Evolutionary conservation across 2,113 vertebrate genomes (phyloP).

Genomic region (Megaleporinus macrocephalus): DNA sequence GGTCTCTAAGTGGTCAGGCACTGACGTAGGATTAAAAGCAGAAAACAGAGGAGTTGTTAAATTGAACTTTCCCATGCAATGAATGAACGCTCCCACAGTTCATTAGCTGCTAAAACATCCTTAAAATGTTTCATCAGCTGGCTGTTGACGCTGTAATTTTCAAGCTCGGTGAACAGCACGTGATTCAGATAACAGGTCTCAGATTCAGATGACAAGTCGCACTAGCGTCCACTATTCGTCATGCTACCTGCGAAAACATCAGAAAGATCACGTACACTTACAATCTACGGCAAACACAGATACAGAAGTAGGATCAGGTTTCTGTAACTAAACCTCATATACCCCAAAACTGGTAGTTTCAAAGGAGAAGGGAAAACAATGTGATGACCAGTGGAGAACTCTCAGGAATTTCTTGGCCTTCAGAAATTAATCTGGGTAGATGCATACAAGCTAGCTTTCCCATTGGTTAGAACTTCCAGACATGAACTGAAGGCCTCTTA

Average conservation of each 20-base stretch:
- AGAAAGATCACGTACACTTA: too few relatives aligned
- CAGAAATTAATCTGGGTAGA: too few relatives aligned
- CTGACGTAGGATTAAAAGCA: not conserved
- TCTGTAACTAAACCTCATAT: too few relatives aligned
- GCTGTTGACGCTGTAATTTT: not conserved
- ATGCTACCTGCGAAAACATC: not conserved
- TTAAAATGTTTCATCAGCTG: not conserved
- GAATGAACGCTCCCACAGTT: slow-evolving; percentile 8
- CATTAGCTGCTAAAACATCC: not conserved
- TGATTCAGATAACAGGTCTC: not conserved
- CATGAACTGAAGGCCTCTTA: too few relatives aligned
- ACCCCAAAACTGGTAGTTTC: too few relatives aligned
- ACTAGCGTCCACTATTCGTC: not conserved
- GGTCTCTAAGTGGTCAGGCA: not conserved
- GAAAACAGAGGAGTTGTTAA: not conserved
- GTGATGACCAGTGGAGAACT: too few relatives aligned
- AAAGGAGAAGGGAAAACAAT: too few relatives aligned
- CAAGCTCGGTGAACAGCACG: not conserved
- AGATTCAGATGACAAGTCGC: not conserved
- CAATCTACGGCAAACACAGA: too few relatives aligned
- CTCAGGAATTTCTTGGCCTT: too few relatives aligned
- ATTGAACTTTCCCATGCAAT: not conserved
- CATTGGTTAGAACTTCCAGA: too few relatives aligned
- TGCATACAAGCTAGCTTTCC: too few relatives aligned
- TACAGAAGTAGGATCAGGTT: too few relatives aligned